Base-by-base conservation (phyloP, 1,140 invertebrate species). In the Trachelipus rathkii region DNA sequence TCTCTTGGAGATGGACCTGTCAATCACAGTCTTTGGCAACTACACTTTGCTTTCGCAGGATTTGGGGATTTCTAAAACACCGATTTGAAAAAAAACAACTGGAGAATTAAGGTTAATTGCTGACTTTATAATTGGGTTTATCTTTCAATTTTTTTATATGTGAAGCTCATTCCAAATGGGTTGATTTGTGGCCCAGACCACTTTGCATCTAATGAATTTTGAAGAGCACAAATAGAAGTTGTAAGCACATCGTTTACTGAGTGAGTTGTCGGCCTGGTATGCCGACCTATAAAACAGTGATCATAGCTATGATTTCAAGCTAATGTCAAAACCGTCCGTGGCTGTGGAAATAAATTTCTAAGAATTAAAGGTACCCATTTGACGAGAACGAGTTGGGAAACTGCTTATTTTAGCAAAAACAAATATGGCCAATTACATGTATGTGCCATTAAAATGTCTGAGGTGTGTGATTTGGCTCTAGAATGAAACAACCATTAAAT, bases 1-100 rank as follows among this genome's bases (percentile, higher is more conserved):
- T 74, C 73, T 74, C 45, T 74, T 74, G 73, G 73, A 74, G 50
- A 74, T 60, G 50, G 73, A 74, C 73, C 73, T 19, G 73, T 74
- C 44, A 44, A 21, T 66, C 45, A 53, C 44, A 74, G 50, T 46
- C 9, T n/a, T 5, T 66, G 60, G 44, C 45, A 50, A 74, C 44
- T 24, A 74, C 73, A 74, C 44, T 53, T 8, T n/a, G 46, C 44
- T 73, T 33, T 6, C 23, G 44, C 73, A 74, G 45, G 50, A 33
- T 33, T 33, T 33, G 33, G 33, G 6, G n/a, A n/a, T n/a, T 33
- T 1, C 6, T 6, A 1, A 33, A 33, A 33, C 33, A 33, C 33
- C 6, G 6, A 33, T 33, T 33, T 1, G 6, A 33, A 6, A 6
- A 6, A 33, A 33, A 33, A 33, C 1, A 1, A n/a, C n/a, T 33